phyloP scores from a whole-genome alignment of 2,797 vertebrate genomes.

The Choloepus didactylus region DNA sequence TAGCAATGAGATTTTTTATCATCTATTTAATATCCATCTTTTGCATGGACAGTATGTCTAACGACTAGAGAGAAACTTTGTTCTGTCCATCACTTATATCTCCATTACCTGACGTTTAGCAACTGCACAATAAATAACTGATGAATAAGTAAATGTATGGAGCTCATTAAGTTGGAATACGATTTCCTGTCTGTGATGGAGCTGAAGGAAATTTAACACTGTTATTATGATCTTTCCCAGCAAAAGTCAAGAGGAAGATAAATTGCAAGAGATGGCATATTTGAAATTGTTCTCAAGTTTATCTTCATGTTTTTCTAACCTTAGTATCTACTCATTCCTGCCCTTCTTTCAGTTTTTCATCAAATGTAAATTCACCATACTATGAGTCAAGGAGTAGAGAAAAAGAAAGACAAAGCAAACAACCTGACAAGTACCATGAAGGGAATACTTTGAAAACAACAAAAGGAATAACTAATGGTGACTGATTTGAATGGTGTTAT shows the following conservation, averaged over 20 bases:
- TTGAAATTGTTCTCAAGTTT: slow-evolving; percentile 24
- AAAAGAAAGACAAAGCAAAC: slow-evolving; percentile 11
- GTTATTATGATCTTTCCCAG: neutral
- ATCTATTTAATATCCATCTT: slow-evolving; percentile 2
- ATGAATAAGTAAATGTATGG: slow-evolving; percentile 1
- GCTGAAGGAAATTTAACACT: slow-evolving; percentile 45
- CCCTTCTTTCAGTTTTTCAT: slow-evolving; percentile 33
- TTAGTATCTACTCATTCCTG: slow-evolving; percentile 26
- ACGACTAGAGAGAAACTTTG: neutral
- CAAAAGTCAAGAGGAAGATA: slow-evolving; percentile 57
- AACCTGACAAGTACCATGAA: neutral
- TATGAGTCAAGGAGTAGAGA: slow-evolving; percentile 8
- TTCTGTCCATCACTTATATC: neutral
- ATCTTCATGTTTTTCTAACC: slow-evolving; percentile 15
- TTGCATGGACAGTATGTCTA: neutral
- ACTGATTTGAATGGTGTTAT: neutral
- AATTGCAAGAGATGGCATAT: neutral
- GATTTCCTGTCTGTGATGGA: neutral
- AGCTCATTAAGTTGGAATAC: neutral
- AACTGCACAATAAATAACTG: neutral
- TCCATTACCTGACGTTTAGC: neutral
- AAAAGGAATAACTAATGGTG: slow-evolving; percentile 13
- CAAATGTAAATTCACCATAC: neutral
- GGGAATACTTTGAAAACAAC: slow-evolving; percentile 36
- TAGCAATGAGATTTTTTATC: neutral